Base-by-base conservation (phyloP, 2,797 vertebrate species). In the Schizopygopsis malacanthus region DNA sequence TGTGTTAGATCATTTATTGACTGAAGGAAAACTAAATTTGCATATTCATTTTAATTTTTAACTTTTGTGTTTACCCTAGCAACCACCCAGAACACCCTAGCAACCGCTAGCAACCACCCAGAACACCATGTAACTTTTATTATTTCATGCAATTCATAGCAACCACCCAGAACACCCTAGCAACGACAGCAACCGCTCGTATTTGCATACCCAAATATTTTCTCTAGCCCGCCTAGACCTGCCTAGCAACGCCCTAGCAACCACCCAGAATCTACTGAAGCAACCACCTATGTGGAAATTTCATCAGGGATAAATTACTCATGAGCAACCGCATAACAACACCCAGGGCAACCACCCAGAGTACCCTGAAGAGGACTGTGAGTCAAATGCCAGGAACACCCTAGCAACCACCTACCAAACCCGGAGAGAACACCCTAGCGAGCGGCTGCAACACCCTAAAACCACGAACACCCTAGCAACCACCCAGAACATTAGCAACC, bases 11-110 rank as follows among this genome's bases (percentile, higher is more conserved):
- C 82, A 87, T 84, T 86, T 83, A 12, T 50, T 11, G 70, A 88
- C 82, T 85, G 54, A 88, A 89, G 90, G 89, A 89, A 76, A 83
- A n/a, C 3, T 52, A 13, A 10, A 95, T 96, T 96, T 96, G 95
- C 95, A 96, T 96, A 90, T 91, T 78, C 16, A 47, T 73, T 92
- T 89, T 94, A 95, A 96, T 94, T 83, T 90, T 94, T 92, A 94
- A 95, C 94, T 89, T 87, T 78, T 43, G 50, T 83, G 67, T 94
- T 94, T 94, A 91, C 71, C 39, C 22, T n/a, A n/a, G n/a, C n/a
- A n/a, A n/a, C n/a, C n/a, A n/a, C n/a, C n/a, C n/a, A n/a, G n/a
- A n/a, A n/a, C n/a, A n/a, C n/a, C n/a, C n/a, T n/a, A n/a, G n/a
- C n/a, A 65, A 71, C 39, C n/a, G n/a, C n/a, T n/a, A n/a, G n/a